These are phyloP conservation scores for Theristicus caerulescens DNA, from an alignment of 2,113 vertebrate species.

Conservation along the genomic window DNA sequence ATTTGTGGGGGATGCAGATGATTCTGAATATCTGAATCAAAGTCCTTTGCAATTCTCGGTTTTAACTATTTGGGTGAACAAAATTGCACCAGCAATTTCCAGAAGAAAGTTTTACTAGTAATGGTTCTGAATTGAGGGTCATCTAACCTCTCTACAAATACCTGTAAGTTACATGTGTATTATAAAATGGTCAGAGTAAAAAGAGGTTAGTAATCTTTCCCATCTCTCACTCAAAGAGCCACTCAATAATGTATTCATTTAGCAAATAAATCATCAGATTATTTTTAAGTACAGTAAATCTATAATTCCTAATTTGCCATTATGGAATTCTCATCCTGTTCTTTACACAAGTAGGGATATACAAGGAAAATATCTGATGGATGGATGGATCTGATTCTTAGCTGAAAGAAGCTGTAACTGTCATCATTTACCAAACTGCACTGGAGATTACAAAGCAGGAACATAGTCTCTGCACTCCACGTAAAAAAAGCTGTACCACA, in stretches of 20 bases:
- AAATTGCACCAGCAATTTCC: neutral
- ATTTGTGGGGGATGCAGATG: rapidly evolving
- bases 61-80: neutral
- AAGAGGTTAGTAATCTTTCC: neutral
- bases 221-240: neutral
- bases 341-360: neutral
- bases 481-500: neutral
- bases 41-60: neutral
- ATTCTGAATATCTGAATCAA: neutral
- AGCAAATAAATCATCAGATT: neutral
- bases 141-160: neutral
- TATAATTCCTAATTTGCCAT: neutral
- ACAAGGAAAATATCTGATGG: neutral
- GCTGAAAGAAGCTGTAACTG: neutral
- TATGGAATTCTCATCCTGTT: neutral
- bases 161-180: neutral
- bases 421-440: neutral
- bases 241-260: neutral
- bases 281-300: neutral
- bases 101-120: neutral
- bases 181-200: neutral
- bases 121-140: neutral
- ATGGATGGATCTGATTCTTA: neutral
- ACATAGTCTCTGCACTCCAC: neutral
- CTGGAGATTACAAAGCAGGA: neutral